These are phyloP conservation scores for Calephelis perditalis DNA, from an alignment of 2,888 invertebrate genomes.

Conservation along the genomic window DNA sequence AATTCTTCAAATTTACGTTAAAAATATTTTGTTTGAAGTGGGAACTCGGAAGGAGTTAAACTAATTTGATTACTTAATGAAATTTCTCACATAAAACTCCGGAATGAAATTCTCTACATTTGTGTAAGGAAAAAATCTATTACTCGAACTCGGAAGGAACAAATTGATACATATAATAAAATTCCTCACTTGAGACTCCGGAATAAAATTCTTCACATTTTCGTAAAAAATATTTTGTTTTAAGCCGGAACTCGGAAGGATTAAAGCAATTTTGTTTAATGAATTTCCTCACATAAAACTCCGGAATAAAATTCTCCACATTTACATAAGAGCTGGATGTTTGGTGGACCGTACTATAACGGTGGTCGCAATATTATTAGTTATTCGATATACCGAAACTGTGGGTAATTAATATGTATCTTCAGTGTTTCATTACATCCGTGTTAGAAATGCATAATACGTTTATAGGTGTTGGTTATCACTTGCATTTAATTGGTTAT, in stretches of 20 bases:
- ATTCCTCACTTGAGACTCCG: not conserved
- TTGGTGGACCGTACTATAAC: conserved; percentile 63
- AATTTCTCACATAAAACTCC: not conserved
- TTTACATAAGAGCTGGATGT: conserved; percentile 55
- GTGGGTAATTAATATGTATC: conserved; percentile 28
- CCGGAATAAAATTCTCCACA: not conserved
- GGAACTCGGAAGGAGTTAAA: no score
- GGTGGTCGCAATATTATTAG: conserved; percentile 62
- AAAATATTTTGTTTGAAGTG: no score
- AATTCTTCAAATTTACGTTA: conserved; percentile 21
- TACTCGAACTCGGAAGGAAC: no score
- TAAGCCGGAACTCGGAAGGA: no score
- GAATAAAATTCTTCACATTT: no score
- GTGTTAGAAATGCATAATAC: conserved; percentile 14
- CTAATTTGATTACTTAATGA: not conserved
- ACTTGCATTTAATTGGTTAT: not conserved
- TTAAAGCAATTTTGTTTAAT: not conserved
- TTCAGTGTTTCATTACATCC: conserved; percentile 25
- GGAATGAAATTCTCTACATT: not conserved
- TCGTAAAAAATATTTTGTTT: no score
- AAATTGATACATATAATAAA: no score
- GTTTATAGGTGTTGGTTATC: conserved; percentile 2
- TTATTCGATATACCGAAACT: conserved; percentile 58
- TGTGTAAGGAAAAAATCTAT: conserved; percentile 41
- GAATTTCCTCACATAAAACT: not conserved